These are phyloP conservation scores for Falcunculus frontatus DNA, from an alignment of 2,113 vertebrate genomes.

Conservation along the genomic window DNA sequence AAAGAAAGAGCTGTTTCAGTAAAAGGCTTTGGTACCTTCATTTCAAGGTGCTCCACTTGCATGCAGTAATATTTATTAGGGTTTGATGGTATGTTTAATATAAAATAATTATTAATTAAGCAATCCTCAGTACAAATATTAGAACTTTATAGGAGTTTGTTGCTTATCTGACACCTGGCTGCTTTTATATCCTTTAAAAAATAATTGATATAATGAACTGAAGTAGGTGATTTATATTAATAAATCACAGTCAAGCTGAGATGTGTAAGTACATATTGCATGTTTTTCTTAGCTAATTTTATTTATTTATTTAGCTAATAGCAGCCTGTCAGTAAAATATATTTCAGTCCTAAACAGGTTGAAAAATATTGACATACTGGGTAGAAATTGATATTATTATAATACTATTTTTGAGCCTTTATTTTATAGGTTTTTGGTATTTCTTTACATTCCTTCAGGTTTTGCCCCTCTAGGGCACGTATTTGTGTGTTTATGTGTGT, in stretches of 20 bases:
- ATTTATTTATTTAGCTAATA: background rate
- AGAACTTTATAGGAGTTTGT: background rate
- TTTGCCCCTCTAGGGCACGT: background rate
- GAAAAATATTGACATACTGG: background rate
- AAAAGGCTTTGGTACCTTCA: background rate
- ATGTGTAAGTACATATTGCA: background rate
- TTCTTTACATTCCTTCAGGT: background rate
- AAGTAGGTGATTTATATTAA: background rate
- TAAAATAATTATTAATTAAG: background rate
- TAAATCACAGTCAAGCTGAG: background rate
- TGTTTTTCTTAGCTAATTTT: background rate
- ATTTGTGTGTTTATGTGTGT: background rate
- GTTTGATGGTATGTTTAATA: background rate
- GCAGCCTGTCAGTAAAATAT: background rate
- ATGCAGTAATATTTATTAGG: background rate
- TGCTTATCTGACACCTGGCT: background rate
- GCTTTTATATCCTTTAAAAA: background rate
- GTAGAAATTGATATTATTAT: background rate
- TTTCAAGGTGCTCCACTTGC: background rate
- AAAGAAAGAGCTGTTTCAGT: background rate
- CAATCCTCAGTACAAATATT: background rate
- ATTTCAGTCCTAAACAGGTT: background rate
- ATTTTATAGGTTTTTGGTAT: background rate
- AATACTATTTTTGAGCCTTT: background rate
- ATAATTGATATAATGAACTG: background rate